A percentile compares a stretch with the other conserved stretches of the same genome.
Conservation (phyloP, 1,140 invertebrate species). For the Monomorium pharaonis region DNA sequence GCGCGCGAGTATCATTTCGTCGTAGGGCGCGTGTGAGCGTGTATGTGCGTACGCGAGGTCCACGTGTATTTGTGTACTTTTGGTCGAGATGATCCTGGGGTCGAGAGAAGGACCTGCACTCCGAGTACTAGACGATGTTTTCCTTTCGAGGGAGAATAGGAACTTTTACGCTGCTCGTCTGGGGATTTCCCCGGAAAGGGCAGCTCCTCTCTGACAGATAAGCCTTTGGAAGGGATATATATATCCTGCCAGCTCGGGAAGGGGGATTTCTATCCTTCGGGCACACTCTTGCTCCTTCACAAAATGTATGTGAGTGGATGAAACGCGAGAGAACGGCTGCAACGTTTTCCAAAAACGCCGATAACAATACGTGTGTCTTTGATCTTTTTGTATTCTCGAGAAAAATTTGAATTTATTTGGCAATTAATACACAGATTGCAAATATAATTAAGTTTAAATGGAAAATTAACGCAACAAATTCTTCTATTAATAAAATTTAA, state of each 20-base stretch:
- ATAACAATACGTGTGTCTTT: not conserved
- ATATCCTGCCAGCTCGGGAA: not conserved
- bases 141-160: constrained; percentile 62
- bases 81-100: constrained; percentile 37
- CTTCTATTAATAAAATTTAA: not conserved
- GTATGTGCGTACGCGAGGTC: constrained; percentile 2
- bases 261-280: constrained; percentile 39
- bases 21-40: not conserved
- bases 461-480: not conserved
- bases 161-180: constrained; percentile 47
- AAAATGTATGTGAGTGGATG: constrained; percentile 45
- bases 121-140: constrained; percentile 55
- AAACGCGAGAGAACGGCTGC: constrained; percentile 16
- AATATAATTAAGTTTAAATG: not conserved
- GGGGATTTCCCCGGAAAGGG: constrained; percentile 54
- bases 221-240: constrained; percentile 24
- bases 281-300: constrained; percentile 16
- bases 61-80: constrained; percentile 22
- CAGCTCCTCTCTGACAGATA: not conserved
- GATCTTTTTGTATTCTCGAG: not conserved
- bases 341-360: not conserved
- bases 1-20: constrained; percentile 2
- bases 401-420: not conserved
- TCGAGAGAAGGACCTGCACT: constrained; percentile 15
- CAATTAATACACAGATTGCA: not conserved